Evolutionary conservation across 2,888 invertebrate genomes (phyloP), one percentile per base, ranked within the genome.

Genomic region (Galeopsomyia nigrocyanea): DNA sequence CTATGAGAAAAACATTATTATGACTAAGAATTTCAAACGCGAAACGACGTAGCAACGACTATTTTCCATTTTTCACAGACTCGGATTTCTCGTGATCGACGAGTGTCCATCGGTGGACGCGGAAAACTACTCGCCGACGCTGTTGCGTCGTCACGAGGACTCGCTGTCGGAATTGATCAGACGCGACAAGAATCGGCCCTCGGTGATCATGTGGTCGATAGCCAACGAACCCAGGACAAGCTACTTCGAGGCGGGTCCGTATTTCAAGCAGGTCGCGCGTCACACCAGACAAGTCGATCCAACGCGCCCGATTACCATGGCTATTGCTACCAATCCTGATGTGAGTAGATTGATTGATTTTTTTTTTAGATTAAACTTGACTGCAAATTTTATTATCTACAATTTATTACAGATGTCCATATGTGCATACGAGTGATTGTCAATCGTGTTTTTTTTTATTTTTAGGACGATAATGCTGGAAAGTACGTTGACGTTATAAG

Each of bases 161-260:
- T 94, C 97, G 0, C 88, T 98, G 83, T 92, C 92, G 10, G 96
- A 98, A 85, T 88, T 99, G 79, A 93, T 97, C 64, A 90, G 91
- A 73, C 90, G 98, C 64, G 99, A 99, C 87, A 96, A 96, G 85
- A 98, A 99, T 88, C 93, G 96, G 81, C 96, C 98, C 0, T 94
- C 96, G 71, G 97, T 97, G 16, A 91, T 98, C 73, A 94, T 97
- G 91, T 99, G 99, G 99, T 98, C 98, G 3, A 91, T 98, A 73
- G 94, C 97, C 31, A 99, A 99, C 87, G 98, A 99, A 84, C 98
- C 98, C 0, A 89, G 93, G 75, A 93, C 94, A 0, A 88, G 90
- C 71, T 88, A 90, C 68, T 82, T 87, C 17, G 89, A 89, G 67
- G 92, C 97, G 1, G 93, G 92, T 71, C 88, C 89, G 49, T 98